phyloP scores from a whole-genome alignment of 2,888 invertebrate species.

The Dendrolimus houi region DNA sequence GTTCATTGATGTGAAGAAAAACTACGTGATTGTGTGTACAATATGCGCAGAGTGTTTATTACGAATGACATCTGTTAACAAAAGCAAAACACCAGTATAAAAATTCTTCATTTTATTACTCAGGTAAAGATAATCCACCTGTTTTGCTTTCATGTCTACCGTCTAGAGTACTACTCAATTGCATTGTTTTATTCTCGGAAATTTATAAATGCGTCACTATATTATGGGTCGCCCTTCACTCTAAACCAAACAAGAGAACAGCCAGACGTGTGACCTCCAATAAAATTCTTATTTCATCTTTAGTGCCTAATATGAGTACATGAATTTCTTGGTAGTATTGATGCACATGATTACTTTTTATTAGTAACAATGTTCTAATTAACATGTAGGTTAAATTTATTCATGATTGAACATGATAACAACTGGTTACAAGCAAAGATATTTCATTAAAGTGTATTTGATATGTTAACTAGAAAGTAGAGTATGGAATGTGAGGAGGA shows the following conservation, averaged over 20 bases:
- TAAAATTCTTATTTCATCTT: constrained; percentile 22
- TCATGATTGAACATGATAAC: constrained; percentile 44
- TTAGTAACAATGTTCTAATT: constrained; percentile 27
- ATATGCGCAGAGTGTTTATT: constrained; percentile 69
- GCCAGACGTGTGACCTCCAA: constrained; percentile 66
- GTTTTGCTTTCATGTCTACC: background rate
- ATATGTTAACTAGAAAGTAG: no score
- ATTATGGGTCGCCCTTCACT: constrained; percentile 50
- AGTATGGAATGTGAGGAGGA: no score
- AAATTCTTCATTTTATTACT: constrained; percentile 14
- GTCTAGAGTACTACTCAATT: background rate
- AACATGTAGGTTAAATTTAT: constrained; percentile 44
- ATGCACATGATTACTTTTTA: constrained; percentile 1
- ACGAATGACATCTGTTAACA: constrained; percentile 69
- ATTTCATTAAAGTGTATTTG: background rate
- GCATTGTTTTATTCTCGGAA: constrained; percentile 1
- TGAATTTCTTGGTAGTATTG: background rate
- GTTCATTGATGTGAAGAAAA: constrained; percentile 37
- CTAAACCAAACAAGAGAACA: constrained; percentile 55
- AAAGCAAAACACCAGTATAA: constrained; percentile 54
- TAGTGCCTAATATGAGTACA: constrained; percentile 7
- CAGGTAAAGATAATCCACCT: constrained; percentile 35
- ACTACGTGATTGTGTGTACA: constrained; percentile 54
- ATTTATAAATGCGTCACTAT: constrained; percentile 10
- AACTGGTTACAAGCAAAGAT: constrained; percentile 12